Conservation (phyloP, 2,888 invertebrate species). For the Leptothorax acervorum region DNA sequence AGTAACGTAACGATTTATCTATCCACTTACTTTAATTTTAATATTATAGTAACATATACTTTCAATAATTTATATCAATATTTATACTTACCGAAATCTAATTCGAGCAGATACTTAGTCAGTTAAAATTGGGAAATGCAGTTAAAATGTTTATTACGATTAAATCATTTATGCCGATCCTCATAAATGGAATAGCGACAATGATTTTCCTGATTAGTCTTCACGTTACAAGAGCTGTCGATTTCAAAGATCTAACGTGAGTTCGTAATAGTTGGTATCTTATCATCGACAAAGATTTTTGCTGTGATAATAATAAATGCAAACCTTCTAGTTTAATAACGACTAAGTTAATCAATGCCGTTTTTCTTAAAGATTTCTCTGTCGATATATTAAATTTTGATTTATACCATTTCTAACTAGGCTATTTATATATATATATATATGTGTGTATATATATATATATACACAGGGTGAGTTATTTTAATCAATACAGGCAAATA, state of each 20-base stretch:
- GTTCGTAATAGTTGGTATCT: background rate
- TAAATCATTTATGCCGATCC: constrained; percentile 64
- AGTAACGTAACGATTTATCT: constrained; percentile 67
- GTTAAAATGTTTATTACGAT: constrained; percentile 61
- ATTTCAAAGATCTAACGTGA: constrained; percentile 75
- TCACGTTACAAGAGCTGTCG: constrained; percentile 75
- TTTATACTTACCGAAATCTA: constrained; percentile 1
- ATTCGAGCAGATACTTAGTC: constrained; percentile 66
- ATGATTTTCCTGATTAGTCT: constrained; percentile 74
- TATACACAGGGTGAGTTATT: too few species aligned
- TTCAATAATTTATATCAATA: background rate
- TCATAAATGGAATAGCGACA: constrained; percentile 69
- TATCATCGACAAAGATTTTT: background rate
- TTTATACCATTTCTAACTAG: background rate
- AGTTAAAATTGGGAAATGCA: constrained; percentile 64
- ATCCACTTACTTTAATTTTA: background rate
- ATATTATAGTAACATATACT: background rate
- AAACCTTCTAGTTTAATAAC: background rate
- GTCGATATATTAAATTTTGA: background rate
- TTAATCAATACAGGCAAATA: too few species aligned
- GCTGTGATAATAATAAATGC: background rate
- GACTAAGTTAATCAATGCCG: background rate
- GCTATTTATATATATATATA: background rate
- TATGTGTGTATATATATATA: too few species aligned
- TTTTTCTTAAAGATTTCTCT: background rate